These are phyloP conservation scores for Polypterus senegalus DNA, from an alignment of 2,113 vertebrate species.

Conservation along the genomic window DNA sequence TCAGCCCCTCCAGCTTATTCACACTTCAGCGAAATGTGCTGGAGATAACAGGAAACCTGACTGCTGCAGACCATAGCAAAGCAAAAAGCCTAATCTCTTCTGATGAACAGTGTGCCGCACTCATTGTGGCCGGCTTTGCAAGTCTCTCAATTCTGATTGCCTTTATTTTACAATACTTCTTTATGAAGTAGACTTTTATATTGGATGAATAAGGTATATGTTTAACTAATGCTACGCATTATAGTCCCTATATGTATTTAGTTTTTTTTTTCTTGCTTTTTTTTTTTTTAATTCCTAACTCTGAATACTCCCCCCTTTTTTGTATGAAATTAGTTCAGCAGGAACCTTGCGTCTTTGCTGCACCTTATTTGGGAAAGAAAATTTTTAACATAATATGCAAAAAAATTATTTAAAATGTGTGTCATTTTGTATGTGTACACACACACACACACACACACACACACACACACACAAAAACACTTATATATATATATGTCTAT, in stretches of 20 bases:
- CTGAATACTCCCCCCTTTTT: background rate
- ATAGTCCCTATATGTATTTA: slow-evolving; percentile 70
- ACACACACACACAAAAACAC: no score
- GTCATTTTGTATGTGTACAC: slow-evolving; percentile 55
- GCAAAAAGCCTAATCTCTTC: slow-evolving; percentile 67
- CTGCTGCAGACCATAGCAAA: slow-evolving; percentile 42
- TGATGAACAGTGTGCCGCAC: slow-evolving; percentile 86
- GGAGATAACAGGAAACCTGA: slow-evolving; percentile 47
- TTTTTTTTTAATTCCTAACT: slow-evolving; percentile 36
- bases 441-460: no score
- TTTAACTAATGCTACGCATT: slow-evolving; percentile 65
- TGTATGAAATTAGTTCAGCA: slow-evolving; percentile 54
- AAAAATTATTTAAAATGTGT: slow-evolving; percentile 9
- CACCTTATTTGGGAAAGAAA: slow-evolving; percentile 68
- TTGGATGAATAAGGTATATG: slow-evolving; percentile 40
- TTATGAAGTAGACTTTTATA: slow-evolving; percentile 72
- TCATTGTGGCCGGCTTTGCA: slow-evolving; percentile 82
- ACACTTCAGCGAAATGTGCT: slow-evolving; percentile 59
- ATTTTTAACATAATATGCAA: slow-evolving; percentile 24
- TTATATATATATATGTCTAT: no score
- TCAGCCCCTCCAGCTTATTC: slow-evolving; percentile 83
- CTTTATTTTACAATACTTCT: slow-evolving; percentile 95
- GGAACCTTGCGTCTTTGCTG: slow-evolving; percentile 53
- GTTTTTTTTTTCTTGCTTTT: slow-evolving; percentile 46
- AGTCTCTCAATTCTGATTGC: slow-evolving; percentile 84